Evolutionary conservation across 1,140 invertebrate genomes (phyloP).

Genomic region (Conopomorpha cramerella): DNA sequence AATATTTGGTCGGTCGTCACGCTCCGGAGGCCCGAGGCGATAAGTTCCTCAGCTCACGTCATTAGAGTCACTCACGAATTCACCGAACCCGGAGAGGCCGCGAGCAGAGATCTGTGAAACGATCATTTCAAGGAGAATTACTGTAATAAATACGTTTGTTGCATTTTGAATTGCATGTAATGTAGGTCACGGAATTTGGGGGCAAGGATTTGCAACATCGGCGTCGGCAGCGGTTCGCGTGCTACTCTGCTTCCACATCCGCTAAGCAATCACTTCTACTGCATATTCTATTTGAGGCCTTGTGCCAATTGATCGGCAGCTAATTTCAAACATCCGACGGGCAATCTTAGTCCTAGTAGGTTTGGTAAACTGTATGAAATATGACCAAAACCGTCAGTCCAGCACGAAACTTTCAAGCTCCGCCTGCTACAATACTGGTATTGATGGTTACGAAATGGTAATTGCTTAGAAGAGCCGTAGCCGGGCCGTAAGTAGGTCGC

Average conservation of each 20-base stretch:
- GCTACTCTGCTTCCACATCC: conserved; percentile 33
- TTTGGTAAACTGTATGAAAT: no score
- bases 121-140: conserved; percentile 28
- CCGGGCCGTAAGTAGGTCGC: neutral
- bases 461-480: neutral
- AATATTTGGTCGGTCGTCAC: no score
- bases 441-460: neutral
- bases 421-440: neutral
- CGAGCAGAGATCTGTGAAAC: conserved; percentile 6
- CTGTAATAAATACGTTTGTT: conserved; percentile 35
- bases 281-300: conserved; percentile 40
- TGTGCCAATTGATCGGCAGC: conserved; percentile 32
- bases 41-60: no score
- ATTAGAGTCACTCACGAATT: neutral
- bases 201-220: conserved; percentile 38
- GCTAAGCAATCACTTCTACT: conserved; percentile 27
- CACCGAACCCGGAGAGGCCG: neutral
- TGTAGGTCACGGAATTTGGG: conserved; percentile 52
- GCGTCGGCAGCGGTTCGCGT: conserved; percentile 27
- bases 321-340: conserved; percentile 36
- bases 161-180: conserved; percentile 37
- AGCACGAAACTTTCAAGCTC: no score
- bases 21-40: no score
- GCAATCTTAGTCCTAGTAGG: conserved; percentile 26
- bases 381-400: no score